phyloP scores from a whole-genome alignment of 2,113 vertebrate genomes.

The Thamnophis sirtalis region DNA sequence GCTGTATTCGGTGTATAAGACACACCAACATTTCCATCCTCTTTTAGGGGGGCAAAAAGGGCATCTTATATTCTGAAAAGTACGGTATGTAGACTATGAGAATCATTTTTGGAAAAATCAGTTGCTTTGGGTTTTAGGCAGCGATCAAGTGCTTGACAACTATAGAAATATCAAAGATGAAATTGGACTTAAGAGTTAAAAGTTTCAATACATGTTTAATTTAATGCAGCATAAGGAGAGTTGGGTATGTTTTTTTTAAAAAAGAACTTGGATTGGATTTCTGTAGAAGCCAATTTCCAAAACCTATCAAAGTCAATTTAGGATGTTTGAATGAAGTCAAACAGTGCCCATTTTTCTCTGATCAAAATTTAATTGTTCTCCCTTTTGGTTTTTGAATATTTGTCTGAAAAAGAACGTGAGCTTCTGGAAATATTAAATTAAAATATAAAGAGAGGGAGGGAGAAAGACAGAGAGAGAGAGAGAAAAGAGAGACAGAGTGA shows the following conservation, averaged over 20 bases:
- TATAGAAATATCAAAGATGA: neutral
- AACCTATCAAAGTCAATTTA: neutral
- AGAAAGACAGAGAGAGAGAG: no score
- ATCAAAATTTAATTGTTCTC: neutral
- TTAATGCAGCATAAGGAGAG: neutral
- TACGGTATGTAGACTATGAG: neutral
- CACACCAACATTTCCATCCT: no score
- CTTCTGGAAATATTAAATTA: neutral
- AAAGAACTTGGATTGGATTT: neutral
- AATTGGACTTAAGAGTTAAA: neutral
- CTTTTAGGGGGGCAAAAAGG: no score
- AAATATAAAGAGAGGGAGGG: neutral
- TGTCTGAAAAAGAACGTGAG: neutral
- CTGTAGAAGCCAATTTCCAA: neutral
- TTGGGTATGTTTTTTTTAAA: neutral
- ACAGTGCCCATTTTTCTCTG: neutral
- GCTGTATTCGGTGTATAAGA: no score
- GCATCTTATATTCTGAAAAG: no score
- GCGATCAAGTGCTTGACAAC: neutral
- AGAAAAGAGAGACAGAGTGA: neutral
- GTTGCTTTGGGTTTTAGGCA: neutral
- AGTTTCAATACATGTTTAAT: neutral
- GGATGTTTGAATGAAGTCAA: neutral
- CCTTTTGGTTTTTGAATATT: neutral
- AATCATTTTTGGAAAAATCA: neutral